Base-by-base conservation (phyloP, 1,140 invertebrate species). In the Halictus rubicundus region DNA sequence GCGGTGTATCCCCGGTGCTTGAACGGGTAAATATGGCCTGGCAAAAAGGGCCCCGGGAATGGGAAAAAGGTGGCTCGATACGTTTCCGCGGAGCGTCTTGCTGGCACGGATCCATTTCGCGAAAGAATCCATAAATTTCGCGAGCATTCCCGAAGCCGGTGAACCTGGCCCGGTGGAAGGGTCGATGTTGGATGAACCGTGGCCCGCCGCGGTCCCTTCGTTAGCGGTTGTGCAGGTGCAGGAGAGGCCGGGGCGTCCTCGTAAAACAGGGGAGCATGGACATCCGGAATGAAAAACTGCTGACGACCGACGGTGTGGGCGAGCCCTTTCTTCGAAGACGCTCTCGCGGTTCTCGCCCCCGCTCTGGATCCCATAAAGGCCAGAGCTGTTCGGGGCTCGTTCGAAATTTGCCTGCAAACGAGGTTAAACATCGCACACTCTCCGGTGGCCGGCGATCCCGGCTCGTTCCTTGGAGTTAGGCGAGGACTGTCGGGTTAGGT, bases 381-480 rank as follows among this genome's bases (percentile, higher is more conserved):
- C 71, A 78, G 81, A 59, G 78, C 79, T 49, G 57, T 74, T 65
- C 46, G 71, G 46, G 71, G 70, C n/a, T 12, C 42, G 42, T 32
- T 32, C 32, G 32, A 32, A 87, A 87, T 87, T 87, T 87, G 68
- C 85, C 79, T 87, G 76, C 66, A 87, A 87, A 87, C 81, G 82
- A 80, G 78, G 75, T 83, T 86, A 87, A 78, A 65, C 60, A 61
- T 14, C 6, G 32, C 27, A 27, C 19, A 46, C 21, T 21, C 14
- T 27, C 42, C 23, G 49, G 19, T 59, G 61, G 37, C 7, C 19
- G 16, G 32, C 39, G 75, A 70, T 63, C 68, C 65, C 23, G 27
- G 59, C 19, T 42, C 69, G 74, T 85, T 86, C 61, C 3, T 66
- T 75, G 70, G 37, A 42, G 73, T 80, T 84, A 72, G 66, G 32